These are phyloP conservation scores for Heterocephalus glaber DNA, from an alignment of 2,113 vertebrate species.

Conservation along the genomic window DNA sequence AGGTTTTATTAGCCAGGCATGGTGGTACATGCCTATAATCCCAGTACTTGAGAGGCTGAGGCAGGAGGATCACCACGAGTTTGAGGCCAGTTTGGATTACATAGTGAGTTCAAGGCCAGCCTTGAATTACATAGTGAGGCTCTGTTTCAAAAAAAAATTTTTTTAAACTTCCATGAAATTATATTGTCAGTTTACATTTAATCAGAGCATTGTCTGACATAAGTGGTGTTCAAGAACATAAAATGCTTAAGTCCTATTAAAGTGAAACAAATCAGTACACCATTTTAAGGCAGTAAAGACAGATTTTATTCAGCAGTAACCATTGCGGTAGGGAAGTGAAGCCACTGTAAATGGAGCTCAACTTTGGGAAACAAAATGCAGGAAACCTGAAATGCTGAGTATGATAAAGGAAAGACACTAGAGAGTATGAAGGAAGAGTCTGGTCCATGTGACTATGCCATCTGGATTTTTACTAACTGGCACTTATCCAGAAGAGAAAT, in stretches of 20 bases:
- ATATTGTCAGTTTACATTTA: background rate
- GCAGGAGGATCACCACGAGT: background rate
- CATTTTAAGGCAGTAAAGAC: background rate
- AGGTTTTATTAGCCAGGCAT: background rate
- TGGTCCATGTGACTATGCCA: background rate
- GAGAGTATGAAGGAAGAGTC: background rate
- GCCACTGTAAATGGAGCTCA: background rate
- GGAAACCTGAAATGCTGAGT: background rate
- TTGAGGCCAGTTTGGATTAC: background rate
- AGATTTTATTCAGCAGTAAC: background rate
- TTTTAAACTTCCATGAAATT: background rate
- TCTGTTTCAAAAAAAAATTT: background rate
- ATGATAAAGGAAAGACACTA: background rate
- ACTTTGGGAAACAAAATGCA: no score
- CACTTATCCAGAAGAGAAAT: background rate
- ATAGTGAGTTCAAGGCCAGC: background rate
- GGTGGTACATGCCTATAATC: background rate
- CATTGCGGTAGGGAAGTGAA: background rate
- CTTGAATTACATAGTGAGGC: background rate
- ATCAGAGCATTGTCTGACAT: background rate
- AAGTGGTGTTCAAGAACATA: background rate
- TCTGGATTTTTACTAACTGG: background rate
- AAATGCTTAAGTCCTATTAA: background rate
- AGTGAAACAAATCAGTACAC: background rate
- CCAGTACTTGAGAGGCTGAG: background rate